phyloP scores from a whole-genome alignment of 2,113 vertebrate species.

The Campylomormyrus tamandua region DNA sequence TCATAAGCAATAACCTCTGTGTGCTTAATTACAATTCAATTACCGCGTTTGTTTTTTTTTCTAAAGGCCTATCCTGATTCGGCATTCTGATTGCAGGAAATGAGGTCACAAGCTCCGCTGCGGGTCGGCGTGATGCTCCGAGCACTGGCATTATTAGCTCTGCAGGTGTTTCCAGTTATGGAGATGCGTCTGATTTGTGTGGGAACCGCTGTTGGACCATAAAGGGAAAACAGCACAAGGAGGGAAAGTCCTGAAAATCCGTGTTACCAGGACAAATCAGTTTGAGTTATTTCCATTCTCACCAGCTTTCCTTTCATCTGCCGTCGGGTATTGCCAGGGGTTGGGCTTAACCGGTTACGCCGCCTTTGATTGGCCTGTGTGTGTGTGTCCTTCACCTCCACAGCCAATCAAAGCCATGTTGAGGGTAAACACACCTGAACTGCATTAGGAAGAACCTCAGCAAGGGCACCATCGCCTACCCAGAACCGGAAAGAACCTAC shows the following conservation, averaged over 20 bases:
- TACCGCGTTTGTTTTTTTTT: neutral
- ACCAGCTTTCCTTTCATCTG: neutral
- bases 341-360: neutral
- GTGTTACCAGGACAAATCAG: neutral
- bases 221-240: neutral
- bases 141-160: neutral
- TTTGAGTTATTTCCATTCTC: neutral
- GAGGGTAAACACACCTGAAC: neutral
- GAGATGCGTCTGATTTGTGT: constrained; percentile 3
- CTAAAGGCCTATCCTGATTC: neutral
- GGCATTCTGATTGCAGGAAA: constrained; percentile 7
- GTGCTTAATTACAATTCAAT: constrained; percentile 18
- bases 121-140: neutral
- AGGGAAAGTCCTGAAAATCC: neutral
- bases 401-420: neutral
- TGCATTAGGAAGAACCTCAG: neutral
- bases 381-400: neutral
- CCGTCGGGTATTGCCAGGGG: neutral
- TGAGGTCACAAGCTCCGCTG: neutral
- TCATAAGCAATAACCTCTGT: constrained; percentile 9
- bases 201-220: neutral
- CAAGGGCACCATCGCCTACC: neutral
- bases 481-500: neutral
- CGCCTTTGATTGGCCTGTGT: neutral
- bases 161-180: neutral